phyloP scores from a whole-genome alignment of 2,797 vertebrate genomes.

The Luscinia megarhynchos region DNA sequence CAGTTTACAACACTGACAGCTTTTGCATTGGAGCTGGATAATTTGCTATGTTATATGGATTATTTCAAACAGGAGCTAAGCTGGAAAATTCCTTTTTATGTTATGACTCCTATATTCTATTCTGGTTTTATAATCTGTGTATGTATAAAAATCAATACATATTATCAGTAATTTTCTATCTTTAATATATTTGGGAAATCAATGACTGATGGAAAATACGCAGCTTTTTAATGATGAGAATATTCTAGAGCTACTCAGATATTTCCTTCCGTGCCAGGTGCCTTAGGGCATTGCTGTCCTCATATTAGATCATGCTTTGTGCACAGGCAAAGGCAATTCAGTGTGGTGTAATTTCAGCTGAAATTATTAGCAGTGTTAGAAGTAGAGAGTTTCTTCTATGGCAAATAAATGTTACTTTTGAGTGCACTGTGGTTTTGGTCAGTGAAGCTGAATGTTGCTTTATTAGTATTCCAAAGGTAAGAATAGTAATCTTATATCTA shows the following conservation, averaged over 20 bases:
- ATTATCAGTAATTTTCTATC: neutral
- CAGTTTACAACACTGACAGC: accelerated
- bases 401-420: neutral
- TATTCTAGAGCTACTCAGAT: neutral
- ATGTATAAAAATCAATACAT: neutral
- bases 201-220: neutral
- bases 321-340: neutral
- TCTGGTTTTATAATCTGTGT: neutral
- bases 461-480: neutral
- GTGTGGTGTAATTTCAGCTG: neutral
- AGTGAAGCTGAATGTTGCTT: neutral
- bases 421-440: neutral
- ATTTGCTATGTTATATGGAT: neutral
- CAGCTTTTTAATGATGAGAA: neutral
- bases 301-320: neutral
- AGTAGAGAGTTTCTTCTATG: neutral
- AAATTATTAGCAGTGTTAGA: neutral
- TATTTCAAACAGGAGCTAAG: neutral
- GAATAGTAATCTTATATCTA: neutral
- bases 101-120: neutral
- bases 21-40: neutral
- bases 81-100: neutral
- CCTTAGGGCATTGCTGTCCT: neutral
- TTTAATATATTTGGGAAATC: neutral
- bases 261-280: neutral